These are phyloP conservation scores for Monochamus saltuarius DNA, from an alignment of 1,140 invertebrate species.

Conservation along the genomic window DNA sequence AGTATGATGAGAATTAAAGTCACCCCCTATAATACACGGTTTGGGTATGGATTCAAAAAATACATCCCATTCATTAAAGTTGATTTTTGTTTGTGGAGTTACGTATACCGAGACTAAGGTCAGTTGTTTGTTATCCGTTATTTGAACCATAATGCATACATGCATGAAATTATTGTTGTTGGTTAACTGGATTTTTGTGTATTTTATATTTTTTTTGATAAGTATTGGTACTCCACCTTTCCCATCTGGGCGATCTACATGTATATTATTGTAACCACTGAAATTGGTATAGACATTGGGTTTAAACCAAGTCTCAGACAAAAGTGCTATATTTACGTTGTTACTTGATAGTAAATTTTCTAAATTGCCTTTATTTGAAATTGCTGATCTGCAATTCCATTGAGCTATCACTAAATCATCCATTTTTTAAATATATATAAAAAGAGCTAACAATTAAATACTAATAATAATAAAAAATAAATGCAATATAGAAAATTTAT, in stretches of 20 bases:
- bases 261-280: background rate
- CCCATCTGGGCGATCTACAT: background rate
- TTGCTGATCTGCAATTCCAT: constrained; percentile 1
- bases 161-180: background rate
- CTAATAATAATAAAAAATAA: no score
- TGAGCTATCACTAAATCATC: background rate
- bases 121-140: no score
- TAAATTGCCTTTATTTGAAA: constrained; percentile 2
- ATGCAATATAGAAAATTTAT: no score
- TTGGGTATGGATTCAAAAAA: no score
- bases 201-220: background rate
- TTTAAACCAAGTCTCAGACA: constrained; percentile 12
- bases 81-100: no score
- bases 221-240: background rate
- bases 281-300: background rate
- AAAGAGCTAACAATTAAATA: background rate
- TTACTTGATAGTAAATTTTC: background rate
- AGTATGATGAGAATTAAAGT: no score
- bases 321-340: background rate
- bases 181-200: background rate
- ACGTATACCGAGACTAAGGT: no score
- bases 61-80: no score
- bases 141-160: background rate
- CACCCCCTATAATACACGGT: no score
- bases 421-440: constrained; percentile 1